Percentiles rank a stretch among this genome's conserved stretches.
These are phyloP conservation scores for Otolemur garnettii DNA, from an alignment of 2,113 vertebrate genomes.

Conservation along the genomic window DNA sequence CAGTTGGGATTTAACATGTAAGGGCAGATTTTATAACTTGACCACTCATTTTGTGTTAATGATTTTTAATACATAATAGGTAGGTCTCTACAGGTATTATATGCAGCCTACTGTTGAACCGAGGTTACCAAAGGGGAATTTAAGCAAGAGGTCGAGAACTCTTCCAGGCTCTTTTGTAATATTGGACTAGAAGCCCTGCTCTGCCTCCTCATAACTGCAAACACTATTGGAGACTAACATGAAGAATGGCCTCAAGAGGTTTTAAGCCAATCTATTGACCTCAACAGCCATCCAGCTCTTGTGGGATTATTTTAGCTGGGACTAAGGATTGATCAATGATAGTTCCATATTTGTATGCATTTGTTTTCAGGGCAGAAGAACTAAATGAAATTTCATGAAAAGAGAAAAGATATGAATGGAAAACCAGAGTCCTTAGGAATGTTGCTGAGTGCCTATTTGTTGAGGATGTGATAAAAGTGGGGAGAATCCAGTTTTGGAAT, in stretches of 20 bases:
- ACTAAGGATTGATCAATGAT: neutral
- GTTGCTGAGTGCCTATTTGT: neutral
- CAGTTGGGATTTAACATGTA: neutral
- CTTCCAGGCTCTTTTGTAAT: neutral
- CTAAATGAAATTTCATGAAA: neutral
- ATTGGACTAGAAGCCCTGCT: neutral
- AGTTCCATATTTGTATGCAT: neutral
- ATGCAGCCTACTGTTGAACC: neutral
- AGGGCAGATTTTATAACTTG: conserved; percentile 47
- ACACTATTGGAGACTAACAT: neutral
- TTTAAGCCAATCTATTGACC: neutral
- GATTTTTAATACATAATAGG: neutral
- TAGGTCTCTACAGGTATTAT: neutral
- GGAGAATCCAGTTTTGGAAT: neutral
- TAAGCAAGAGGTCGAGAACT: neutral
- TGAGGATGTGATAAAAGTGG: neutral
- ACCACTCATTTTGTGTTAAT: neutral
- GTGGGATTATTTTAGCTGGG: neutral
- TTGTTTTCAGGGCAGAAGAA: conserved; percentile 44
- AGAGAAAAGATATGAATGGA: neutral
- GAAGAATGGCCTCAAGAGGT: neutral
- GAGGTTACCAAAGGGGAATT: neutral
- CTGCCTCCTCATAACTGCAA: neutral
- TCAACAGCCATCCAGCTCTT: neutral
- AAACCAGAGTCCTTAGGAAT: neutral